Evolutionary conservation across 2,888 invertebrate genomes (phyloP).

Genomic region (Caenorhabditis plicata): DNA sequence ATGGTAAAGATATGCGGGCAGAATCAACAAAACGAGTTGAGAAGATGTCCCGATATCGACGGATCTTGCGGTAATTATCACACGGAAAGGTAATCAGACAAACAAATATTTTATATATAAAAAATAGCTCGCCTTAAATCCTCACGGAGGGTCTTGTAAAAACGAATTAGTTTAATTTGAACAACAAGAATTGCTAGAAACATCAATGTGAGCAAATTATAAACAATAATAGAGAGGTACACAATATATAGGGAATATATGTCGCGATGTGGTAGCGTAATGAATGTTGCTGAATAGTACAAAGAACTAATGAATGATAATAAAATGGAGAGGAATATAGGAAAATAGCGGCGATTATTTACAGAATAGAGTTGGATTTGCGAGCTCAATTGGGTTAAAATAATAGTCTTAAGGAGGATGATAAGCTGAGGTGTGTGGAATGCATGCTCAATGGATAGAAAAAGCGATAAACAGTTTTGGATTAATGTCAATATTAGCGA

Average conservation of each 20-base stretch:
- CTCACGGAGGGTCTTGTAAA: no score
- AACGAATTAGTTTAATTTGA: constrained; percentile 7
- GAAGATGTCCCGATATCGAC: constrained; percentile 53
- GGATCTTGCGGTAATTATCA: constrained; percentile 56
- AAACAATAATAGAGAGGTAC: no score
- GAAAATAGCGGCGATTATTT: no score
- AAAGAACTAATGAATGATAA: constrained; percentile 15
- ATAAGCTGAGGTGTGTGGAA: constrained; percentile 10
- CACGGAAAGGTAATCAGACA: constrained; percentile 37
- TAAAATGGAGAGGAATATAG: constrained; percentile 3
- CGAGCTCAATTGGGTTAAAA: no score
- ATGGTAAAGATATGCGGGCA: constrained; percentile 54
- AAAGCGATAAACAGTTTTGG: no score
- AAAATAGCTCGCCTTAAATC: constrained; percentile 21
- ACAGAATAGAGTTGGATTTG: no score
- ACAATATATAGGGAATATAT: no score
- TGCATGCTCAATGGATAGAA: no score
- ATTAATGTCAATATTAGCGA: constrained; percentile 18
- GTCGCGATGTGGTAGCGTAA: no score
- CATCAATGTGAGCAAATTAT: no score
- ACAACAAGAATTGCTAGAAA: constrained; percentile 19
- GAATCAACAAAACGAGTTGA: constrained; percentile 47
- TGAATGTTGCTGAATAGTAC: constrained; percentile 25
- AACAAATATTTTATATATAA: constrained; percentile 8
- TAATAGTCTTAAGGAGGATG: constrained; percentile 13